Evolutionary conservation across 2,888 invertebrate species (phyloP).

Genomic region (Hylaea fasciaria): DNA sequence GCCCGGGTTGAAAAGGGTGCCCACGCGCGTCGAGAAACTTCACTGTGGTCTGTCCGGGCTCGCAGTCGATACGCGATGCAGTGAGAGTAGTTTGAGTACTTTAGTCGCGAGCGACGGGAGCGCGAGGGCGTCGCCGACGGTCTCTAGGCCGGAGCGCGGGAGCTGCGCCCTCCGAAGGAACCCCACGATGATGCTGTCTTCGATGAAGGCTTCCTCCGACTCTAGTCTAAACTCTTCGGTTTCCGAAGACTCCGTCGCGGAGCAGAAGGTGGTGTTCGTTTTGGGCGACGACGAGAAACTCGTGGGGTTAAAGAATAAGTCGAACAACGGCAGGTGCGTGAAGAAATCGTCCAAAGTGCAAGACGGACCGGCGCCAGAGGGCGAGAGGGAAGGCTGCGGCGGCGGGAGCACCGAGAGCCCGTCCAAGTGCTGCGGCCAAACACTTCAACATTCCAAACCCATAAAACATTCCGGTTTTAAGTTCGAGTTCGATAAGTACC

Average conservation of each 20-base stretch:
- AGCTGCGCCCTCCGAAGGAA: constrained; percentile 61
- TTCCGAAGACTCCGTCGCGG: constrained; percentile 62
- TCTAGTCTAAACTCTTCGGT: constrained; percentile 69
- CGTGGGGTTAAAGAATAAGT: constrained; percentile 86
- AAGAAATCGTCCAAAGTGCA: constrained; percentile 72
- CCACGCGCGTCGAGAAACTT: constrained; percentile 45
- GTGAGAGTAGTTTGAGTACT: constrained; percentile 68
- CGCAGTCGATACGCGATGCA: constrained; percentile 63
- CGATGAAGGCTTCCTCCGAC: constrained; percentile 62
- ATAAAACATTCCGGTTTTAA: constrained; percentile 89
- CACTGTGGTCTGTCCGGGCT: constrained; percentile 46
- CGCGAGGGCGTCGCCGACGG: constrained; percentile 69
- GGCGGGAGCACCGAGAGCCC: constrained; percentile 63
- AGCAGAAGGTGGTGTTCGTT: constrained; percentile 87
- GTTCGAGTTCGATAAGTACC: constrained; percentile 90
- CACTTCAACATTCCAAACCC: constrained; percentile 84
- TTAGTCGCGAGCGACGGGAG: constrained; percentile 63
- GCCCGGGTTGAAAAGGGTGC: constrained; percentile 46
- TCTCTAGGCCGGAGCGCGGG: constrained; percentile 61
- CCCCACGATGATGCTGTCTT: constrained; percentile 64
- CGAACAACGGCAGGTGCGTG: constrained; percentile 70
- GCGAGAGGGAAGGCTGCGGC: constrained; percentile 57
- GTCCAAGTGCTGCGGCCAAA: constrained; percentile 78
- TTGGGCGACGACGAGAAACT: constrained; percentile 89
- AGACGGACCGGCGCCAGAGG: constrained; percentile 54